Evolutionary conservation across 2,888 invertebrate species (phyloP), one percentile per base, ranked within the genome.

Genomic region (Coenonympha arcania): DNA sequence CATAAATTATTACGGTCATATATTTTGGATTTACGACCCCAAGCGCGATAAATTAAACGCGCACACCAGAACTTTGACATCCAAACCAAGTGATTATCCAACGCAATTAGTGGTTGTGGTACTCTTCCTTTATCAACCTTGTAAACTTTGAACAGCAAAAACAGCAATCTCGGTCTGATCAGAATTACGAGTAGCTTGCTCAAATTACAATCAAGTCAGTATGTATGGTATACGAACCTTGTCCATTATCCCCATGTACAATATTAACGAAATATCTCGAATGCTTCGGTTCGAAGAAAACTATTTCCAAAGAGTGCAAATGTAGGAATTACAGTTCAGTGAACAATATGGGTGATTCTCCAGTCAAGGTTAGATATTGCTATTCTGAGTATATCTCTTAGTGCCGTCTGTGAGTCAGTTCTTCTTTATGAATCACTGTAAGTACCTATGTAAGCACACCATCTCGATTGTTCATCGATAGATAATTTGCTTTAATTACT

Each of bases 331-430:
- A 50, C 41, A 54, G 52, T 52, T 57, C 57, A 58, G 40, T 60
- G 55, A 59, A 52, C 58, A 56, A 60, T 62, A 56, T 59, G 58
- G 52, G 41, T 49, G 47, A 33, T 54, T 63, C 63, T 58, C 62
- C 66, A 77, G 71, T 77, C 82, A 83, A 84, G 81, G 83, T 69
- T 76, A 76, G 20, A 24, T 22, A 16, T 67, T 64, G 70, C 73
- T 79, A 76, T 83, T 84, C 82, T 73, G 61, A 77, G 82, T 82
- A 81, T 72, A 77, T 79, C 74, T 74, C 68, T 79, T 76, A 77
- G 71, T 74, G 68, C 71, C 70, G 67, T 61, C 65, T 60, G 62
- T 83, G 81, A 83, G 68, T 83, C 80, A 83, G 73, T 68, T 59
- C 58, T 54, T 55, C 50, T 55, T 59, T 55, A 63, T 83, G 81